Conservation (phyloP, 2,888 invertebrate species). For the Drymonia ruficornis region DNA sequence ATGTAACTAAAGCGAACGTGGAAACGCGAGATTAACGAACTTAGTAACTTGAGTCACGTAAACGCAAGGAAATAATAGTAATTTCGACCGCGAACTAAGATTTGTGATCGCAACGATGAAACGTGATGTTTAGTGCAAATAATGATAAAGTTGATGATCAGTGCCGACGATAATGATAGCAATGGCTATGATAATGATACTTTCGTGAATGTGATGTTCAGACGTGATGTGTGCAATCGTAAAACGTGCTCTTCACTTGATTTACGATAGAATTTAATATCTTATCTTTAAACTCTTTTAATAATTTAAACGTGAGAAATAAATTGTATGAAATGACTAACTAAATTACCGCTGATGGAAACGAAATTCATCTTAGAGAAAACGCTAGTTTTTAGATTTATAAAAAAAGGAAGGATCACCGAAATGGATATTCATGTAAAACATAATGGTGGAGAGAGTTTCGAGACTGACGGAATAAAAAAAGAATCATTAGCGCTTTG, state of each 20-base stretch:
- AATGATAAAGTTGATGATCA: conserved; percentile 45
- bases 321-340: conserved; percentile 14
- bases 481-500: conserved; percentile 61
- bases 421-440: conserved; percentile 25
- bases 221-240: conserved; percentile 39
- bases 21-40: conserved; percentile 32
- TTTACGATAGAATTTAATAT: conserved; percentile 22
- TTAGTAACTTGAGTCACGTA: conserved; percentile 44
- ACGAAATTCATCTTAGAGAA: conserved; percentile 1
- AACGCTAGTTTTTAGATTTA: conserved; percentile 13
- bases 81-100: conserved; percentile 37
- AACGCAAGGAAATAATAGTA: conserved; percentile 41
- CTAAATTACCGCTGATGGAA: conserved; percentile 4
- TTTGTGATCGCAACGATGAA: conserved; percentile 44
- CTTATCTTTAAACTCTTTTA: conserved; percentile 22
- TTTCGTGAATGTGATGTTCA: conserved; percentile 41
- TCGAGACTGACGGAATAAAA: conserved; percentile 47
- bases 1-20: conserved; percentile 38
- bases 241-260: conserved; percentile 37
- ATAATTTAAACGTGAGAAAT: conserved; percentile 34
- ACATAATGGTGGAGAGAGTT: conserved; percentile 51
- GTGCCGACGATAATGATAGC: conserved; percentile 37
- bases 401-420: background rate
- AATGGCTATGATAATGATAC: conserved; percentile 37
- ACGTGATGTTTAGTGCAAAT: conserved; percentile 49